Evolutionary conservation across 2,113 vertebrate genomes (phyloP), one percentile per base, ranked within the genome.

Genomic region (Ovibos moschatus): DNA sequence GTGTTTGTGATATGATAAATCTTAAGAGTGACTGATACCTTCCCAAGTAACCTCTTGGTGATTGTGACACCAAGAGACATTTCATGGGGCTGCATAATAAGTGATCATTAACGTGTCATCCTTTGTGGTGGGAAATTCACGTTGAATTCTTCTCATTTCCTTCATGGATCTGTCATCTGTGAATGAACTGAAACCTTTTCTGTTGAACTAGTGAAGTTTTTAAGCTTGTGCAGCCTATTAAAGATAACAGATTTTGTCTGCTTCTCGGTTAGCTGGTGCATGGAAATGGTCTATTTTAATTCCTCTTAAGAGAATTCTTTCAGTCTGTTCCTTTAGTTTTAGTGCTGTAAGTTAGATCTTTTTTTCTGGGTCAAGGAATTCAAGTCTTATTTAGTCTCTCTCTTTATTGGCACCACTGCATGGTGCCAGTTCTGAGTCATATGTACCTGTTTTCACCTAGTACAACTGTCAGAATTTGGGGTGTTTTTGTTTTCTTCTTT

Each of bases 191-290:
- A 84, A 93, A 45, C 74, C 12, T 84, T 60, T 30, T 50, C 76
- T 86, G 27, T 82, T 86, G 27, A 91, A 27, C 58, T 85, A 12
- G 12, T 82, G n/a, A 96, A 6, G 45, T 83, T 87, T 93, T 89
- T 58, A 92, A 62, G n/a, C 8, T 90, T 85, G 6, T 82, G 8
- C 47, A 71, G 36, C 71, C 40, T 19, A 36, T 83, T 64, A 87
- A 79, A 84, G 16, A 53, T 33, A 74, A 94, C 81, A 93, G 55
- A 33, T 96, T 91, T 92, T 95, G 36, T 88, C 15, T 92, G 40
- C 27, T 79, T 92, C 40, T 5, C 55, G 76, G 30, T 91, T 91
- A 82, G 33, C n/a, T 93, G 21, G 21, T 19, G 1, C 82, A 40
- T 53, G 93, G 33, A 96, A 79, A 58, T 53, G 15, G 60, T 87